Evolutionary conservation across 2,113 vertebrate genomes (phyloP).

Genomic region (Hylia prasina): DNA sequence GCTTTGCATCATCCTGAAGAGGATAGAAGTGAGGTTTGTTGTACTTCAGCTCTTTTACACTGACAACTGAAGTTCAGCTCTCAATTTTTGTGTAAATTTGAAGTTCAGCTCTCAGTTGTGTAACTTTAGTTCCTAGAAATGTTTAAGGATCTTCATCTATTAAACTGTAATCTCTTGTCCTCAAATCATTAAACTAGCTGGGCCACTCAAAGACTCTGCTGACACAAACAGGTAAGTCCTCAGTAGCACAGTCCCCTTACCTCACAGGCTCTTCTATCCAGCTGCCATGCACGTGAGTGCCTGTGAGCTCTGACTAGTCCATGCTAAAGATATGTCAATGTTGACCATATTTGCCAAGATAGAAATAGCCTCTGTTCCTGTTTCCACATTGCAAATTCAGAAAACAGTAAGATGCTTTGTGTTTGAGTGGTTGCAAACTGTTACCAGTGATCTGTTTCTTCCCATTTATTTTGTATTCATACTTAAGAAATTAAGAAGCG

Average conservation of each 20-base stretch:
- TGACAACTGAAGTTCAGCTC: neutral
- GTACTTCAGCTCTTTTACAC: neutral
- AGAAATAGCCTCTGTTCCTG: neutral
- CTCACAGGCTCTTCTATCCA: neutral
- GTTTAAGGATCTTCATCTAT: neutral
- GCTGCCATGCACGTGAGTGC: rapidly evolving
- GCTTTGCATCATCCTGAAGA: neutral
- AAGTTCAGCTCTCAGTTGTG: neutral
- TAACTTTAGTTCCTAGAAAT: neutral
- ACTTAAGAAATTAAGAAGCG: neutral
- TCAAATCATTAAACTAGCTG: neutral
- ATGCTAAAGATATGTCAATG: neutral
- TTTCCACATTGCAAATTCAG: neutral
- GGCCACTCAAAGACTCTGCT: neutral
- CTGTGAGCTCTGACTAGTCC: neutral
- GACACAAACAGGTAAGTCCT: neutral
- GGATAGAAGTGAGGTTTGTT: neutral
- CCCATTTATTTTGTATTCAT: neutral
- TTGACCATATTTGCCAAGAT: neutral
- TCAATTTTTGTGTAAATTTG: neutral
- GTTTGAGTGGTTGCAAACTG: neutral
- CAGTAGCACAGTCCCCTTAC: neutral
- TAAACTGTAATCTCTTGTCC: neutral
- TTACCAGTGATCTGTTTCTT: neutral
- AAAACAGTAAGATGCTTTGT: neutral